A percentile compares a stretch with the other conserved stretches of the same genome.
phyloP scores from a whole-genome alignment of 2,797 vertebrate species.

The Tadarida brasiliensis region DNA sequence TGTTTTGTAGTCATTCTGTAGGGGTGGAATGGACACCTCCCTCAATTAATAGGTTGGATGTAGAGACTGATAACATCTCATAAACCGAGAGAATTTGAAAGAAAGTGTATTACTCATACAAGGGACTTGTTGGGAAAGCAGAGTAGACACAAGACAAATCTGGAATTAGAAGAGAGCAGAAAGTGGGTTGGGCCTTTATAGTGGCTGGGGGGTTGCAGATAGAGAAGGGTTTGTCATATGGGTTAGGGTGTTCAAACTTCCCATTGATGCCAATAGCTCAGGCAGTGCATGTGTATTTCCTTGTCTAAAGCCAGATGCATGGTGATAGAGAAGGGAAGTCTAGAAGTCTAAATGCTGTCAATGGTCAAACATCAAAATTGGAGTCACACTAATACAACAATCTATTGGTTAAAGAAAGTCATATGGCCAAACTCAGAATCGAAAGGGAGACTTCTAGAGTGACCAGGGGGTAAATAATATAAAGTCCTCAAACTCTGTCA shows the following conservation, averaged over 20 bases:
- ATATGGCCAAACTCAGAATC: background rate
- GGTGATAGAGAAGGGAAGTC: background rate
- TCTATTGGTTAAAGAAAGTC: background rate
- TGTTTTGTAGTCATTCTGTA: background rate
- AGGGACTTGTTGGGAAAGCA: background rate
- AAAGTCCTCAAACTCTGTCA: too few relatives aligned
- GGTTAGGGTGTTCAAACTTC: background rate
- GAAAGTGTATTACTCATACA: background rate
- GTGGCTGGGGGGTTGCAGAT: background rate
- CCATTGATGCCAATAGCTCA: background rate
- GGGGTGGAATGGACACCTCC: background rate
- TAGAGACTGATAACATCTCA: background rate
- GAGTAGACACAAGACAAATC: background rate
- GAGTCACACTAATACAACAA: background rate
- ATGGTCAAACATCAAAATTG: conserved; percentile 7
- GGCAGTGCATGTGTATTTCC: background rate
- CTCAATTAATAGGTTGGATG: background rate
- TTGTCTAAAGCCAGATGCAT: background rate
- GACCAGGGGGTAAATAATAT: too few relatives aligned
- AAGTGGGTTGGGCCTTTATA: background rate
- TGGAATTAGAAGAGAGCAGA: background rate
- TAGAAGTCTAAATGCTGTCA: background rate
- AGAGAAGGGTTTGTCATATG: background rate
- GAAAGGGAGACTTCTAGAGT: background rate
- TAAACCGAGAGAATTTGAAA: background rate